These are phyloP conservation scores for Numenius arquata DNA, from an alignment of 2,113 vertebrate genomes.

Conservation along the genomic window DNA sequence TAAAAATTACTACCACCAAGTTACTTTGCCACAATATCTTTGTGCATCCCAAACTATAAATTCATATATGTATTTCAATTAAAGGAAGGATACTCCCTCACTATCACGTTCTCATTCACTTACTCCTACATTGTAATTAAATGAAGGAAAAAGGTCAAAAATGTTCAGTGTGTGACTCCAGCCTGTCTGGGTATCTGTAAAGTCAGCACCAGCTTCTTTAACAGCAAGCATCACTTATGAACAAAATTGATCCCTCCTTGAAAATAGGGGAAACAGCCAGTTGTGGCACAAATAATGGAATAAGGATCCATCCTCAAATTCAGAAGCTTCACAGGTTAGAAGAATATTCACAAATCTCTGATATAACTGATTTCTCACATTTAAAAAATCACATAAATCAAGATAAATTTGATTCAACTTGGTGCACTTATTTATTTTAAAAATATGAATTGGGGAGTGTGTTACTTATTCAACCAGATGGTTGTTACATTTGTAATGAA, in stretches of 20 bases:
- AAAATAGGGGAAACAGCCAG: neutral
- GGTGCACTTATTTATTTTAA: neutral
- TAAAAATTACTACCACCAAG: neutral
- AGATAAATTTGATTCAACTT: neutral
- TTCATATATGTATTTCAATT: neutral
- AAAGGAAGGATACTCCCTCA: neutral
- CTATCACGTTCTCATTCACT: neutral
- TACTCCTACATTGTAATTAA: neutral
- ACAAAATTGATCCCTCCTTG: neutral
- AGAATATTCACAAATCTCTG: neutral
- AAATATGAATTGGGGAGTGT: neutral
- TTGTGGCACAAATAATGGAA: neutral
- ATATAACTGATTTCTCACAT: neutral
- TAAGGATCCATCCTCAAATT: neutral
- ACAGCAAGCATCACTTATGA: neutral
- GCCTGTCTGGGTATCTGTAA: neutral
- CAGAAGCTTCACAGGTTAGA: neutral
- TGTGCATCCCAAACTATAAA: neutral
- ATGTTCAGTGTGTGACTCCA: neutral
- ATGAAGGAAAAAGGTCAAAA: neutral
- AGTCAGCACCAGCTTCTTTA: neutral
- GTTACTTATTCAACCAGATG: neutral
- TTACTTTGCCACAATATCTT: neutral
- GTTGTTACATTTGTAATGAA: neutral
- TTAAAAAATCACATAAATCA: neutral